A percentile compares a stretch with the other conserved stretches of the same genome.
Evolutionary conservation across 2,113 vertebrate species (phyloP).

Genomic region (Nannospalax galili): DNA sequence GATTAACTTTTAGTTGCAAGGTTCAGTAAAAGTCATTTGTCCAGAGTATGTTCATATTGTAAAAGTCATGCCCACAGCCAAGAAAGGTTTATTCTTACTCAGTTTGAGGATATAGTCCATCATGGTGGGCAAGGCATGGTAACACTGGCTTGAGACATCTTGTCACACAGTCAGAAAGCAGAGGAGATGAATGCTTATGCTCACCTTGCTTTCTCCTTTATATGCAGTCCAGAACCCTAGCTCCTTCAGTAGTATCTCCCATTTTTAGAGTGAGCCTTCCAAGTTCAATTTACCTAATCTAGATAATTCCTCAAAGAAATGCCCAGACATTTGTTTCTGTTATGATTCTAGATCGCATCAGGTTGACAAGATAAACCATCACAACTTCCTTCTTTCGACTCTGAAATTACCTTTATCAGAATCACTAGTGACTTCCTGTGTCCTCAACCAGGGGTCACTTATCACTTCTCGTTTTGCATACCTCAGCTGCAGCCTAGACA

Average conservation of each 20-base stretch:
- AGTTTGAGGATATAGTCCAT: neutral
- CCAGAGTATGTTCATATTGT: too few relatives aligned
- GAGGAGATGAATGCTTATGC: neutral
- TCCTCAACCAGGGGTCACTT: too few relatives aligned
- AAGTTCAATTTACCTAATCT: neutral
- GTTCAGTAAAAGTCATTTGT: too few relatives aligned
- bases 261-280: neutral
- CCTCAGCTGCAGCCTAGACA: neutral
- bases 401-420: neutral
- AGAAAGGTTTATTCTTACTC: too few relatives aligned
- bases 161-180: neutral
- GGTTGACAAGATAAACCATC: neutral
- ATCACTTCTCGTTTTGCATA: neutral
- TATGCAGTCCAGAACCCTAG: fast-evolving
- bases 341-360: neutral
- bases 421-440: neutral
- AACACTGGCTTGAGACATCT: neutral
- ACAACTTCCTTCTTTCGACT: neutral
- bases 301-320: neutral
- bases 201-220: too few relatives aligned
- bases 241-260: neutral
- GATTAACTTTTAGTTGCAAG: too few relatives aligned
- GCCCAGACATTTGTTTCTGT: neutral
- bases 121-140: neutral
- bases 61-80: too few relatives aligned